phyloP scores from a whole-genome alignment of 2,113 vertebrate genomes.

The Ceyx margarethae region DNA sequence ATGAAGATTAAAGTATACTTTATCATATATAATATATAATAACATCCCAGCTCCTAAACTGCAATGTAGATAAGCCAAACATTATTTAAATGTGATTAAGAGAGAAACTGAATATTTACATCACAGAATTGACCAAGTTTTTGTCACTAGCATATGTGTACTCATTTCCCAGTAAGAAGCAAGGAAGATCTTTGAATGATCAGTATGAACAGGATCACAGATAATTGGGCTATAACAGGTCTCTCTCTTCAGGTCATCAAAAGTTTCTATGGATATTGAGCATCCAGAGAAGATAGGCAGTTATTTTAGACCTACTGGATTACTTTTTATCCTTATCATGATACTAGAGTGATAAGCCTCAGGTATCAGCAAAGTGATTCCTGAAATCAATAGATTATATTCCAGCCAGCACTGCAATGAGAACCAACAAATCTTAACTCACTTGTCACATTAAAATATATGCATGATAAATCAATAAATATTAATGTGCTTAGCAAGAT shows the following conservation, averaged over 20 bases:
- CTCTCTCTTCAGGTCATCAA: neutral
- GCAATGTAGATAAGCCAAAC: neutral
- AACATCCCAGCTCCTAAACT: neutral
- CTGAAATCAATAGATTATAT: neutral
- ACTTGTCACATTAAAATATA: neutral
- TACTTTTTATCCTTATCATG: neutral
- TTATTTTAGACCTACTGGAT: neutral
- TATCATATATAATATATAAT: no score
- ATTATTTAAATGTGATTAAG: neutral
- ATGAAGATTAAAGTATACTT: neutral
- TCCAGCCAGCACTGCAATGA: neutral
- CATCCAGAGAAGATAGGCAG: neutral
- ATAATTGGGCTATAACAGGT: neutral
- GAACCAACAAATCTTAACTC: neutral
- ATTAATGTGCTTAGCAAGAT: neutral
- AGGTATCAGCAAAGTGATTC: neutral
- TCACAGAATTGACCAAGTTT: neutral
- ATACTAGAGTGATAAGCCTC: neutral
- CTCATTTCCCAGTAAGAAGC: neutral
- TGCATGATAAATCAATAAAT: constrained; percentile 33
- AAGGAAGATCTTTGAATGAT: neutral
- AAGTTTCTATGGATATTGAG: neutral
- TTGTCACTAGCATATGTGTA: neutral
- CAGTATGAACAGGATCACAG: neutral
- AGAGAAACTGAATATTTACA: neutral